Evolutionary conservation across 2,888 invertebrate genomes (phyloP).

Genomic region (Tipula vernalis): DNA sequence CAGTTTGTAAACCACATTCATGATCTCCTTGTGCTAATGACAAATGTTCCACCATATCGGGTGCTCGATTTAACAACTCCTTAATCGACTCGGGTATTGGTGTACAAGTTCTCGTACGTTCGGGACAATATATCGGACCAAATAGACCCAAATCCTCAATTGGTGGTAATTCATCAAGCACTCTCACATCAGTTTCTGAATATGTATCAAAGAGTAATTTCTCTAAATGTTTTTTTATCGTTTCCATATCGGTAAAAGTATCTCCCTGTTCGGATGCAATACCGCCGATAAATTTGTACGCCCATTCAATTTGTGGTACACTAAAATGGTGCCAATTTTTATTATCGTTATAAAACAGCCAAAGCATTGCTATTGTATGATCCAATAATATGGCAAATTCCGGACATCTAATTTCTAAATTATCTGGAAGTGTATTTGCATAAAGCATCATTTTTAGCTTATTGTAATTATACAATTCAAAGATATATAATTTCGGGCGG

Average conservation of each 20-base stretch:
- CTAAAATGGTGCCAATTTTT: constrained; percentile 12
- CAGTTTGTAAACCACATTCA: background rate
- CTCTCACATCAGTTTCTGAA: background rate
- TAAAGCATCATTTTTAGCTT: background rate
- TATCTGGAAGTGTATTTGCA: background rate
- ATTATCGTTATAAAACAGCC: constrained; percentile 17
- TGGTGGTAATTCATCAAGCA: background rate
- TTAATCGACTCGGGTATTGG: background rate
- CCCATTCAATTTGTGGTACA: constrained; percentile 19
- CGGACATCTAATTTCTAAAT: constrained; percentile 17
- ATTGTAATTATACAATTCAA: background rate
- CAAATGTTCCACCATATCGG: background rate
- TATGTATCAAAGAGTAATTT: background rate
- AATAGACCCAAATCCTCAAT: background rate
- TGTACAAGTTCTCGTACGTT: background rate
- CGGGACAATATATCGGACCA: background rate
- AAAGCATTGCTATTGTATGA: constrained; percentile 20
- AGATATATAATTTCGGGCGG: background rate
- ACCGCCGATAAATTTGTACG: constrained; percentile 19
- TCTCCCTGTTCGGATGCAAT: background rate
- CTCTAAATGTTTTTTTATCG: background rate
- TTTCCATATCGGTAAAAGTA: background rate
- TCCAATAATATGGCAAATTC: constrained; percentile 19
- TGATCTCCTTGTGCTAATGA: background rate
- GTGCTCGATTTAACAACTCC: background rate